Base-by-base conservation (phyloP, 2,888 invertebrate genomes). In the Hymenopus coronatus region DNA sequence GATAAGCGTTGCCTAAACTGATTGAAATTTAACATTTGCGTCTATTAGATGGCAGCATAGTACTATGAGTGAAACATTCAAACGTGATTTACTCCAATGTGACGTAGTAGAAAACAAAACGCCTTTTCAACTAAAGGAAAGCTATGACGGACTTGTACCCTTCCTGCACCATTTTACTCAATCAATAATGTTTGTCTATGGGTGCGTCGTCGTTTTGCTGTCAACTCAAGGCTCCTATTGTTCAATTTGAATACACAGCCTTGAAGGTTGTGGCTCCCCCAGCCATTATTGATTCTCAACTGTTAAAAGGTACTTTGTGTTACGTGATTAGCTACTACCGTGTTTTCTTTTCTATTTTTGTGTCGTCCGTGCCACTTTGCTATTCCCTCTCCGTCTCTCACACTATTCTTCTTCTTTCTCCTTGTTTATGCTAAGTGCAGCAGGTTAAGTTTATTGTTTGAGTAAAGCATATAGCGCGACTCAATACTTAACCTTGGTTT, bases 211-310 rank as follows among this genome's bases (percentile, higher is more conserved):
- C 82, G 40, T 82, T 54, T 86, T 70, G 3, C 54, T 87, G 87
- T 87, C 87, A 87, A 82, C 87, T 87, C 87, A 87, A 82, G 87
- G 87, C 81, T 87, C 20, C 87, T 40, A 87, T 87, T 87, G 87
- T 87, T 82, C 82, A 87, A 82, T 87, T 82, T 87, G 87, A 87
- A 82, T 87, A 87, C 87, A 87, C 81, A 87, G 30, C 87, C 87
- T 87, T 87, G 82, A 54, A 87, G 27, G 87, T 4, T 14, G 27
- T 85, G 14, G 85, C 25, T 46, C 27, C 85, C 27, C 85, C 84
- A 70, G 15, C 86, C 86, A 85, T 87, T 87, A 87, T 87, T 82
- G 87, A 87, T 87, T 82, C 87, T 82, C 87, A 87, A 30, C 87
- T 87, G 87, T 87, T 87, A 87, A 87, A 81, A 87, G 81, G 82